Percentiles rank a stretch among this genome's conserved stretches.
phyloP scores from a whole-genome alignment of 2,888 invertebrate genomes.

The Cantharis flavilabris region DNA sequence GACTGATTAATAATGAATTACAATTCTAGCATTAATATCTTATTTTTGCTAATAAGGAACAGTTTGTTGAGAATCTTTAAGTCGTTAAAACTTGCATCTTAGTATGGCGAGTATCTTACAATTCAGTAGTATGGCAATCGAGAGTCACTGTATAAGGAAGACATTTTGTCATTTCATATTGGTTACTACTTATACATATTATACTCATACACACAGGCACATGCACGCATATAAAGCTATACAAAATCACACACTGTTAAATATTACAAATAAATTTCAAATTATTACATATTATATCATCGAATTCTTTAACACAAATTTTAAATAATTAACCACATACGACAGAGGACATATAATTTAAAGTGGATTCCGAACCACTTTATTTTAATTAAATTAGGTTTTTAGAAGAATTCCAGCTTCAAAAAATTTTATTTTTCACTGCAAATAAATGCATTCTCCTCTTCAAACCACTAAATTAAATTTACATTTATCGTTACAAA shows the following conservation, averaged over 20 bases:
- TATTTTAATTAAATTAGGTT: not conserved
- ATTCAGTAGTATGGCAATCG: not conserved
- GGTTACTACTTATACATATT: not conserved
- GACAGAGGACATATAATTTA: not conserved
- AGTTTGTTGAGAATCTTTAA: constrained; percentile 15
- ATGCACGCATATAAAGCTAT: not conserved
- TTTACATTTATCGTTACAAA: not conserved
- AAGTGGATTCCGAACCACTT: not conserved
- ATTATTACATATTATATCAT: not conserved
- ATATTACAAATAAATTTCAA: not conserved
- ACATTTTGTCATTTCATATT: not conserved
- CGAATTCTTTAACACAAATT: not conserved
- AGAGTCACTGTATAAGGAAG: not conserved
- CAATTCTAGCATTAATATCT: constrained; percentile 3
- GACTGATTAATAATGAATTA: constrained; percentile 26
- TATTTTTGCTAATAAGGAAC: constrained; percentile 19
- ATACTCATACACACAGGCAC: not conserved
- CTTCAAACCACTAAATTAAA: not conserved
- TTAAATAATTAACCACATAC: not conserved
- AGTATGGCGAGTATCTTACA: not conserved
- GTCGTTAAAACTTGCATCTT: not conserved
- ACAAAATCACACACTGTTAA: not conserved
- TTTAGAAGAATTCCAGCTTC: not conserved
- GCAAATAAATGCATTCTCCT: too few species aligned
- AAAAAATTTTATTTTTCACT: not conserved